Base-by-base conservation (phyloP, 64 coral and sea anemone species). In the Cladopsammia gracilis region DNA sequence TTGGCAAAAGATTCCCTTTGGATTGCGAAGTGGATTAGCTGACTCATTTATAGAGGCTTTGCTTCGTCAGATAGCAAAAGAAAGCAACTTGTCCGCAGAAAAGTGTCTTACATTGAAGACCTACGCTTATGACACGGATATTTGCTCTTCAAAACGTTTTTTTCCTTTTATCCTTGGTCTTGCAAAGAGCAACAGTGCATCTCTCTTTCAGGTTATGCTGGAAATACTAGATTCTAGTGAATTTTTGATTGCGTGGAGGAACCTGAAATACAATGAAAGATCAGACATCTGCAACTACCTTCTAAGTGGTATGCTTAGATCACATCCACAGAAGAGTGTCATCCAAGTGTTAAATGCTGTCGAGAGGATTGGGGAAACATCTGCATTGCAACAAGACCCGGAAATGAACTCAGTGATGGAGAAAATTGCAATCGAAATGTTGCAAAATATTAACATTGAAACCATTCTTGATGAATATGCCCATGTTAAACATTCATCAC, bases 41-140 rank as follows among this genome's bases (percentile, higher is more conserved):
- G 68, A 71, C 68, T 22, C 23, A 14, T 71, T 71, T 71, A 22
- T 71, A 6, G 68, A 71, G 68, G 68, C 68, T 43, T 71, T 71
- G 25, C 22, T 5, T 71, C 6, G 8, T 25, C 68, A 71, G 68
- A 25, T 71, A 23, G 7, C 1, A 7, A 4, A 43, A 25, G 68
- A 53, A 53, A 4, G 8, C 25, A 43, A 4, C 7, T 14, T 71
- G 25, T 25, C 22, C 68, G 4, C 10, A 25, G 68, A 71, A 71
- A 25, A 25, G 25, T 6, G 24, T 43, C 8, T 14, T 6, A 71
- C 12, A 12, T 14, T 71, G 68, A 71, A 71, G 23, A 7, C 23
- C 20, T 71, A 71, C 25, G 13, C 25, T 14, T 6, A 1, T 71
- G 68, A 71, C 23, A 71, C 24, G 23, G 7, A 71, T 43, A 71